phyloP scores from a whole-genome alignment of 2,113 vertebrate species.

The Proterorhinus semilunaris region DNA sequence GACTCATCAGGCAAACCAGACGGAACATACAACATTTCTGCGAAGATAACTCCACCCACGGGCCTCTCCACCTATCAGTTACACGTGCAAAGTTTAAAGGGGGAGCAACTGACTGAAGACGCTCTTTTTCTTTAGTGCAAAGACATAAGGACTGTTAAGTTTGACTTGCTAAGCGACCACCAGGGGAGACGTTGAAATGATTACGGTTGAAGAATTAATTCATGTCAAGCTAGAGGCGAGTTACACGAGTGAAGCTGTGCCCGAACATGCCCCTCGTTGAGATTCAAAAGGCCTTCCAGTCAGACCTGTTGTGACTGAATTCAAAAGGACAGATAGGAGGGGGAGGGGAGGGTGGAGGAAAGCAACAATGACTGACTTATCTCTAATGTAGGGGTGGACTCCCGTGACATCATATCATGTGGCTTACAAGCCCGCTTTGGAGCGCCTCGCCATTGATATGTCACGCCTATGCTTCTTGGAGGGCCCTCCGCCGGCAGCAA shows the following conservation, averaged over 20 bases:
- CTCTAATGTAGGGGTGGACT: neutral
- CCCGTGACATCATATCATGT: too few relatives aligned
- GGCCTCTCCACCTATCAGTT: too few relatives aligned
- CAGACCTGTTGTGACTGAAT: constrained; percentile 55
- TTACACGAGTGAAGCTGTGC: constrained; percentile 37
- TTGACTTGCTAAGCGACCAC: constrained; percentile 17
- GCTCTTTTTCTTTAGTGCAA: neutral
- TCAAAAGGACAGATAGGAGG: constrained; percentile 11
- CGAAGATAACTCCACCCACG: too few relatives aligned
- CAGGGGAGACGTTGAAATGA: constrained; percentile 25
- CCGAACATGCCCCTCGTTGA: constrained; percentile 46
- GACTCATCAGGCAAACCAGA: neutral
- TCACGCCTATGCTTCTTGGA: too few relatives aligned
- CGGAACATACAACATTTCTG: neutral
- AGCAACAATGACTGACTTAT: neutral
- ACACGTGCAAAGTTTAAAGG: neutral
- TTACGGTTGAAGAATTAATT: constrained; percentile 56
- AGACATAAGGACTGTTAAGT: neutral
- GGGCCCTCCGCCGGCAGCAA: too few relatives aligned
- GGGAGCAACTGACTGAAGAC: neutral
- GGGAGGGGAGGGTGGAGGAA: constrained; percentile 6
- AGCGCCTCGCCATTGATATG: too few relatives aligned
- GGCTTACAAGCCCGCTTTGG: too few relatives aligned
- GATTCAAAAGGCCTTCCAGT: constrained; percentile 53
- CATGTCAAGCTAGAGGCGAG: constrained; percentile 24